Base-by-base conservation (phyloP, 2,888 invertebrate genomes). In the Meandrusa payeni region DNA sequence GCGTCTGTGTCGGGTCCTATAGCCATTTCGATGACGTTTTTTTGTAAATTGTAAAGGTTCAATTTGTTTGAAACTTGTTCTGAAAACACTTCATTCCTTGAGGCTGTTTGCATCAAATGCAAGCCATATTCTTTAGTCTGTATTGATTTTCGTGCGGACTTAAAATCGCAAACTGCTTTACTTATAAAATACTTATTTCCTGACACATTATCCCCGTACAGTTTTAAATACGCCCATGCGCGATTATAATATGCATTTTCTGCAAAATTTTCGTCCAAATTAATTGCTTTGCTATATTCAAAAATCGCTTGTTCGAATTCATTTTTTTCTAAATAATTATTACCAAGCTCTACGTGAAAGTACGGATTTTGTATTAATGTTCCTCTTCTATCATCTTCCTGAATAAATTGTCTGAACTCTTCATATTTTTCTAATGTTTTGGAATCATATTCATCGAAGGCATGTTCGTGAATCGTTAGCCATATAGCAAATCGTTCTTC, bases 401-500 rank as follows among this genome's bases (percentile, higher is more conserved):
- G 3, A 12, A 47, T 12, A 20, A 7, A n/a, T 10, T 33, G 10
- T 20, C 20, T 36, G 20, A 47, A 47, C 7, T 15, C 7, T 5
- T 40, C 9, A 40, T 31, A 40, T 11, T 40, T 15, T 13, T 47
- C 27, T 19, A 46, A 33, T 11, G 13, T 12, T 7, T 9, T 12
- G 6, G 10, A 10, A 5, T 22, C 13, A 9, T 27, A 24, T 1
- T 20, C 10, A 3, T 33, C 32, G 24, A 29, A 12, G 4, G 23
- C 5, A 10, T 40, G 2, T 23, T 41, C 23, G 12, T 37, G 15
- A 10, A 43, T 5, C n/a, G 40, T 13, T 11, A 50, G 19, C 49
- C 49, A 50, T 28, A 47, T 19, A 6, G 44, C 41, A 31, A 50
- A 50, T 5, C 37, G 36, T 47, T 50, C 49, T n/a, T 50, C 41